Base-by-base conservation (phyloP, 2,797 vertebrate species). In the Euphonia xanthogaster region DNA sequence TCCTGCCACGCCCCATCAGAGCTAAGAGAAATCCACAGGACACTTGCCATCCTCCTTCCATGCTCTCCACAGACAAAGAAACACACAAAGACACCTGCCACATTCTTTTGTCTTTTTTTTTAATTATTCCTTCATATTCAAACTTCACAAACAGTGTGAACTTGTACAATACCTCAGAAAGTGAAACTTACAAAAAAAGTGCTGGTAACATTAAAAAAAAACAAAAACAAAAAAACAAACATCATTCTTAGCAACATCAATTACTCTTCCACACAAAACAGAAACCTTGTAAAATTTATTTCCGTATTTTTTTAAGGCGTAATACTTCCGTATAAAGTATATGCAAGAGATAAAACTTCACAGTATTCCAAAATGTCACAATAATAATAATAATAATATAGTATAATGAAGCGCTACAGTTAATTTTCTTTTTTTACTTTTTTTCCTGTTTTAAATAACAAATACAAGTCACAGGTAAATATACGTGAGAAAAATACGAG, bases 281-380 rank as follows among this genome's bases (percentile, higher is more conserved):
- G 98, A 98, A 98, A 98, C 98, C 98, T 98, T 98, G 98, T 98
- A 98, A 98, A 98, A 98, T 99, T 99, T 99, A 98, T 98, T 98
- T 98, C 99, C 99, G 98, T 99, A 99, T 99, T 99, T 99, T 95
- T 99, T 99, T 99, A 99, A 99, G 99, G 99, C 99, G 99, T 99
- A 99, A 99, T 99, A 99, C 99, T 99, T 99, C 99, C 98, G 99
- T 99, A 99, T 99, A 99, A 99, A 99, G 99, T 99, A 99, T 99
- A 99, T 99, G 99, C 99, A 99, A 99, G 98, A 98, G 99, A 99
- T 99, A 99, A 99, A 99, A 99, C 99, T 99, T 99, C 99, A 99
- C 99, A 99, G 99, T 99, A 99, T 99, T 99, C 99, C 99, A 99
- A 99, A 99, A 99, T 99, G 99, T 99, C 99, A 99, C 99, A 99